A percentile compares a stretch with the other conserved stretches of the same genome.
These are phyloP conservation scores for Metaphire vulgaris DNA, from an alignment of 1,140 invertebrate genomes.

Conservation along the genomic window DNA sequence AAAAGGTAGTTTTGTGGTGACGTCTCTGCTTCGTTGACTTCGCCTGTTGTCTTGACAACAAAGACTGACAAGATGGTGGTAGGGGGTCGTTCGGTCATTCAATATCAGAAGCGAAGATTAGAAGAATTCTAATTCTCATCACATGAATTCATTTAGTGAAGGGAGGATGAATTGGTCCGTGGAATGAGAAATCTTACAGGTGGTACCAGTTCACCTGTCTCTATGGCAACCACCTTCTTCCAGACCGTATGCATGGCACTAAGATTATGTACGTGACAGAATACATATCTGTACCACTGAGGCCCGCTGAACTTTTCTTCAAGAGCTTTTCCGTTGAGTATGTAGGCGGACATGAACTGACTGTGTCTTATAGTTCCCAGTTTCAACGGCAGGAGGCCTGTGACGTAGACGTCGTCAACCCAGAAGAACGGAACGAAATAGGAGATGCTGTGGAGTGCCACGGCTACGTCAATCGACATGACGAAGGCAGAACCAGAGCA, in stretches of 20 bases:
- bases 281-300: conserved; percentile 29
- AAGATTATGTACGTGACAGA: conserved; percentile 28
- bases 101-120: no score
- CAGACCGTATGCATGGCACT: conserved; percentile 22
- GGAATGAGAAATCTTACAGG: no score
- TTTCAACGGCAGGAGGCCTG: conserved; percentile 29
- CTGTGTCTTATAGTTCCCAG: conserved; percentile 24
- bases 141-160: no score
- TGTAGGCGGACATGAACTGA: conserved; percentile 29
- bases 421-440: conserved; percentile 32
- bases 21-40: no score
- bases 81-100: no score
- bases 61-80: no score
- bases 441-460: conserved; percentile 24
- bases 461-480: conserved; percentile 23
- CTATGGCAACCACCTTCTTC: conserved; percentile 47
- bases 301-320: conserved; percentile 29
- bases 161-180: no score
- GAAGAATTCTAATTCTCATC: no score
- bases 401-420: conserved; percentile 35
- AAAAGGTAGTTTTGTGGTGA: no score
- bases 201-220: no score
- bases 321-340: conserved; percentile 23
- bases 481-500: conserved; percentile 29
- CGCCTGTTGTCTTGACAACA: no score